Conservation (phyloP, 2,888 invertebrate genomes). For the Rotaria sp. region DNA sequence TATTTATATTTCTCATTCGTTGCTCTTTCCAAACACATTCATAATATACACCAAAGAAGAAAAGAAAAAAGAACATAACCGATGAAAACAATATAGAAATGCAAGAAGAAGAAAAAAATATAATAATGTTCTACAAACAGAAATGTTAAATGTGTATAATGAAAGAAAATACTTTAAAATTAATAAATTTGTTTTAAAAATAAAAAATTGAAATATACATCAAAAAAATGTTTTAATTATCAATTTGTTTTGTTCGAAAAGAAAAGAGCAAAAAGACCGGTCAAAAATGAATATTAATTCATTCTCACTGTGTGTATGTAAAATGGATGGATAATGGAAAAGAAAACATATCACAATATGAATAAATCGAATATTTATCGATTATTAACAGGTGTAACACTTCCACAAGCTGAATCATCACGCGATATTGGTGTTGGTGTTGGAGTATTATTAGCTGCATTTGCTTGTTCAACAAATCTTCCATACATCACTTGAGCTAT, state of each 20-base stretch:
- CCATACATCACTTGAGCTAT: slow-evolving; percentile 36
- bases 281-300: background rate
- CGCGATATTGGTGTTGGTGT: background rate
- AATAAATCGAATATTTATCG: background rate
- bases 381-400: slow-evolving; percentile 28
- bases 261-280: background rate
- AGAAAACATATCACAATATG: background rate
- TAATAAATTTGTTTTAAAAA: background rate
- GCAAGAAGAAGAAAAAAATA: background rate
- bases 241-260: background rate
- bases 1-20: background rate
- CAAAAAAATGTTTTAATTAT: background rate
- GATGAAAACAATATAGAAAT: background rate
- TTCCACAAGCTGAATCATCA: background rate
- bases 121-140: background rate
- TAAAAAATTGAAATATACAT: background rate
- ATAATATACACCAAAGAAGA: background rate
- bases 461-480: slow-evolving; percentile 17
- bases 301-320: background rate
- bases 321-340: background rate
- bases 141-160: background rate
- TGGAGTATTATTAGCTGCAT: background rate
- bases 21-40: background rate
- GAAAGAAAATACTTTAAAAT: background rate
- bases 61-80: background rate